phyloP scores from a whole-genome alignment of 2,888 invertebrate species.

The Morpho achilles region DNA sequence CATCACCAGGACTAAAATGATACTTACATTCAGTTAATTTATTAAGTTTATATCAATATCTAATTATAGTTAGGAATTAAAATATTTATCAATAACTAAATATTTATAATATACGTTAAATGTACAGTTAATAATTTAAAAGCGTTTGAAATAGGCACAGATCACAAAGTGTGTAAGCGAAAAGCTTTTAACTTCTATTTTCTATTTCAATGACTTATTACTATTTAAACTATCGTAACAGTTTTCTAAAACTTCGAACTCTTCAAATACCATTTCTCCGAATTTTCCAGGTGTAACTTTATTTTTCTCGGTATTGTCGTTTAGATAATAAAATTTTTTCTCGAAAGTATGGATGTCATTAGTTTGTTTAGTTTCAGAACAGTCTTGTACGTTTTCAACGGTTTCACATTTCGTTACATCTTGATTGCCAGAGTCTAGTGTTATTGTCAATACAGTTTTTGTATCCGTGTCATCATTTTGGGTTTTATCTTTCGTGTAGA shows the following conservation, averaged over 20 bases:
- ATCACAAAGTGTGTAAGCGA: conserved; percentile 65
- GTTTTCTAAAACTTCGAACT: conserved; percentile 85
- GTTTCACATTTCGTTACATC: conserved; percentile 7
- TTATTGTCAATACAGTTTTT: conserved; percentile 29
- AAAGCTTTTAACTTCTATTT: conserved; percentile 43
- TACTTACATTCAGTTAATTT: conserved; percentile 11
- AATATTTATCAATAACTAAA: conserved; percentile 19
- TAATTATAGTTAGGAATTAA: conserved; percentile 20
- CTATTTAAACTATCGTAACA: conserved; percentile 80
- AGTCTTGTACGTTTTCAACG: conserved; percentile 10
- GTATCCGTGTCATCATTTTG: conserved; percentile 28
- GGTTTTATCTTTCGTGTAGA: conserved; percentile 30
- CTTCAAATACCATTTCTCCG: conserved; percentile 92
- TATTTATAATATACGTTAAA: conserved; percentile 51
- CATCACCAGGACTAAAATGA: conserved; percentile 63
- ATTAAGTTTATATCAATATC: conserved; percentile 13
- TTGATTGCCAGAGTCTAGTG: conserved; percentile 24
- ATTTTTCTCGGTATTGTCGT: conserved; percentile 77
- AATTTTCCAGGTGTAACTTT: conserved; percentile 81
- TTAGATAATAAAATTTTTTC: conserved; percentile 81
- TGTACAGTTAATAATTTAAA: conserved; percentile 71
- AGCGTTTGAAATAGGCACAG: conserved; percentile 62
- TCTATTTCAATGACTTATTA: conserved; percentile 69
- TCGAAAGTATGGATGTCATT: conserved; percentile 62
- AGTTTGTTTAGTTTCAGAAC: conserved; percentile 37